Base-by-base conservation (phyloP, 2,797 vertebrate species). In the Megalops cyprinoides region DNA sequence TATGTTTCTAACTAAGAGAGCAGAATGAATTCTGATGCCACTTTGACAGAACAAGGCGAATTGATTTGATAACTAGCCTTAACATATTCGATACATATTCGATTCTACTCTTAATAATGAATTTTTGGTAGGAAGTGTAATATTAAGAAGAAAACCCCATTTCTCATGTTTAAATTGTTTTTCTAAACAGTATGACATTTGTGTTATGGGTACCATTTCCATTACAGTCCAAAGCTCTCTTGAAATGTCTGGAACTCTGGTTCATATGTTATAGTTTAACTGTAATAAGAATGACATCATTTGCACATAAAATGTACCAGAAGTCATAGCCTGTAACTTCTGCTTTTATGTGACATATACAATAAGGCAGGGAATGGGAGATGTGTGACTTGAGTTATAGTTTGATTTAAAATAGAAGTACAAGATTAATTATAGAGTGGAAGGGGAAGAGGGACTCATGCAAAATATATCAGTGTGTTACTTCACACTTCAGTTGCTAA, bases 331-430 rank as follows among this genome's bases (percentile, higher is more conserved):
- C 58, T 34, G 28, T 28, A 34, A 12, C 31, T 9, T 69, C 9
- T 15, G n/a, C 34, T 39, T 2, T 42, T 8, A 20, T 20, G 18
- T 39, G 15, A 69, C 8, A 12, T 44, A 44, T 8, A 44, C 42
- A 6, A 6, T 42, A 42, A 42, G 18, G 67, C 23, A 44, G 8
- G 18, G 18, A 18, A 12, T 20, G 31, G 10, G 7, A 42, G 28
- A 23, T 20, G 37, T 39, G 37, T 42, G 37, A 69, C 15, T 37
- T 42, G 37, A 71, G 15, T 15, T 53, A 14, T 53, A 2, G 51
- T 53, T 53, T 14, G 23, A 71, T 71, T 71, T 71, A 44, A 44
- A 71, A 71, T 71, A 67, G 20, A 44, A 71, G 67, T 67, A 71
- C 67, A 44, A 71, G 39, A 71, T 71, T 42, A 71, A 71, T 71